phyloP scores from a whole-genome alignment of 1,140 invertebrate species.

The Drosophila neocordata region DNA sequence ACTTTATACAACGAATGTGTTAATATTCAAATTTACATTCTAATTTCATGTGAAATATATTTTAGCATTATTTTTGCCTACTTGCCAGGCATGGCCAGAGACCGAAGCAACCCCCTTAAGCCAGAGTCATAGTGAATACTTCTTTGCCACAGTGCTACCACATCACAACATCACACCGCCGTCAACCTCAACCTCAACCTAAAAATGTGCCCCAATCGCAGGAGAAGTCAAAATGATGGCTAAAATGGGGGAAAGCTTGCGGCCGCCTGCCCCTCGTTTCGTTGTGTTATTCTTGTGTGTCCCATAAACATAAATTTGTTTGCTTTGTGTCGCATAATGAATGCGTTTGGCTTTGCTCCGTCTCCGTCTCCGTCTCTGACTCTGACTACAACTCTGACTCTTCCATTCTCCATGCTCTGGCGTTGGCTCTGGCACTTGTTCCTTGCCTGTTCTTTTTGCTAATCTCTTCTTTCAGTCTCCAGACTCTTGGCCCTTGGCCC shows the following conservation, averaged over 20 bases:
- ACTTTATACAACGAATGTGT: slow-evolving; percentile 18
- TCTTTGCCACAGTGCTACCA: slow-evolving; percentile 13
- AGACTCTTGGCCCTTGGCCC: slow-evolving; percentile 7
- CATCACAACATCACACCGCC: slow-evolving; percentile 8
- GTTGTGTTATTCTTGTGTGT: slow-evolving; percentile 26
- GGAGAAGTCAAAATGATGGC: neutral
- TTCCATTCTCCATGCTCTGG: neutral
- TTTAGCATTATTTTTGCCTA: slow-evolving; percentile 31
- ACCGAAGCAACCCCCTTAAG: neutral
- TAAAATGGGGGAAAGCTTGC: neutral
- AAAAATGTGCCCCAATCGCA: slow-evolving; percentile 1
- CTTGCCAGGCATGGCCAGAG: slow-evolving; percentile 25
- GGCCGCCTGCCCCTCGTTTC: slow-evolving; percentile 18
- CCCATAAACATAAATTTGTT: slow-evolving; percentile 33
- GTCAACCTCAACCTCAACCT: slow-evolving; percentile 10
- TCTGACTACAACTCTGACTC: neutral
- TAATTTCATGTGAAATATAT: slow-evolving; percentile 33
- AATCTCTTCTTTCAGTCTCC: slow-evolving; percentile 12
- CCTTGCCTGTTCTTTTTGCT: slow-evolving; percentile 5
- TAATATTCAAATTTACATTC: slow-evolving; percentile 32
- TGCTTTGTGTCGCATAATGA: slow-evolving; percentile 33
- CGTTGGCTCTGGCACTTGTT: neutral
- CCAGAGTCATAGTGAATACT: neutral
- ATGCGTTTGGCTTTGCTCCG: slow-evolving; percentile 24
- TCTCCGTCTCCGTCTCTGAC: neutral